These are phyloP conservation scores for Thalassaphorura encarpata DNA, from an alignment of 1,140 invertebrate species.

Conservation along the genomic window DNA sequence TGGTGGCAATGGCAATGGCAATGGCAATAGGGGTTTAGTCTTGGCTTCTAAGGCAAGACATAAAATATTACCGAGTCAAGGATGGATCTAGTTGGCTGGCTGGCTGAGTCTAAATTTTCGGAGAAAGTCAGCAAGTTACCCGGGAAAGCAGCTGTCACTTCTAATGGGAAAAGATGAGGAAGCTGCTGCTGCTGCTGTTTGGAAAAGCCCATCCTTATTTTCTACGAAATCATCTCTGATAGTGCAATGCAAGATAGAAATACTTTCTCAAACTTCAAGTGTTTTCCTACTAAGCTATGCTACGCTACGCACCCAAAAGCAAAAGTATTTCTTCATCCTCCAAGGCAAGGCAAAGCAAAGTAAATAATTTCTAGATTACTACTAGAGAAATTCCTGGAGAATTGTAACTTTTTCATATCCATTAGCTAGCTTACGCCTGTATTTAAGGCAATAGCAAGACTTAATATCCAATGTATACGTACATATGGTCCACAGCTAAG, in stretches of 20 bases:
- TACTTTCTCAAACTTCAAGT: neutral
- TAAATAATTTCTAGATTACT: too few relatives aligned
- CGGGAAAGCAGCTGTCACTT: constrained; percentile 1
- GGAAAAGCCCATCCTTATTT: too few relatives aligned
- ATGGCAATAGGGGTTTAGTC: neutral
- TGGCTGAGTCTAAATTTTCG: neutral
- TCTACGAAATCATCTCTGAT: neutral
- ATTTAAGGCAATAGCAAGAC: too few relatives aligned
- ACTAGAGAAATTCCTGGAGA: too few relatives aligned
- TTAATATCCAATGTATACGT: too few relatives aligned
- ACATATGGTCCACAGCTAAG: too few relatives aligned
- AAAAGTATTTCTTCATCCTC: neutral
- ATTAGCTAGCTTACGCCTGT: too few relatives aligned
- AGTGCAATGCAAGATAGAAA: neutral
- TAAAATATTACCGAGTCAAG: neutral
- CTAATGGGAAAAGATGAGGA: constrained; percentile 12
- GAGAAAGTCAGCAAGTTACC: neutral
- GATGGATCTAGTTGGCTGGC: neutral
- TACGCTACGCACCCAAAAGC: too few relatives aligned
- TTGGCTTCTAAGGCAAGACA: neutral
- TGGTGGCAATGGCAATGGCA: neutral
- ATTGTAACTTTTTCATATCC: too few relatives aligned
- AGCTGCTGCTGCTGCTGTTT: neutral
- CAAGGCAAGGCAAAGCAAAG: too few relatives aligned
- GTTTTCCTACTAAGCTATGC: neutral